Evolutionary conservation across 1,140 invertebrate genomes (phyloP), one percentile per base, ranked within the genome.

Genomic region (Polypedilum vanderplanki): DNA sequence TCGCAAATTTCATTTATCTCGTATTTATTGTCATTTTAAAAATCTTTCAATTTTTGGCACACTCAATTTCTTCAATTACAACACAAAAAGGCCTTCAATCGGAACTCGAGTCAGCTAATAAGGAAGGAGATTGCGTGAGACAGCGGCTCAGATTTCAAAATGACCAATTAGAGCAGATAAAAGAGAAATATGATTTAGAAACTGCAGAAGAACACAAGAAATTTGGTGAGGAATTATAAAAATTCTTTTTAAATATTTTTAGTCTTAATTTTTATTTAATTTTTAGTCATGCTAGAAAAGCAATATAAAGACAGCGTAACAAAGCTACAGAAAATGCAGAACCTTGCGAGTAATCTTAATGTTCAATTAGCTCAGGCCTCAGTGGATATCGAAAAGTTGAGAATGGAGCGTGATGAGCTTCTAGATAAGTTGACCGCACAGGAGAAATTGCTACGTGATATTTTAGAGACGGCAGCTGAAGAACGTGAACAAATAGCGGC

Each of bases 401-500:
- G 83, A 64, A 76, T 76, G 74, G 85, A 87, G 74, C 80, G 84
- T 77, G 80, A 85, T 22, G 80, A 81, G 24, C 80, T 82, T 73
- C 77, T 87, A 74, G 79, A 81, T 74, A 78, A 81, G 57, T 80
- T 70, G 20, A 20, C 65, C 10, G 65, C 9, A 18, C 65, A 85
- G 78, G 80, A 83, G 73, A 81, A 83, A 77, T 83, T 85, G 74
- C 77, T 87, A n/a, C 83, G 86, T 75, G 83, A 86, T 82, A 86
- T 87, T 1, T 79, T 90, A 40, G 87, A 89, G 41, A 85, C 86
- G 77, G 86, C 88, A 1, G 79, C 86, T 18, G 84, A 84, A 67
- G 86, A 89, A 78, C 86, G 87, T 75, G 82, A 85, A 77, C 83
- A 85, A 77, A 83, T 88, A 8, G 85, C 88, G 77, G 80, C 83